Base-by-base conservation (phyloP, 2,888 invertebrate genomes). In the Rhingia rostrata region DNA sequence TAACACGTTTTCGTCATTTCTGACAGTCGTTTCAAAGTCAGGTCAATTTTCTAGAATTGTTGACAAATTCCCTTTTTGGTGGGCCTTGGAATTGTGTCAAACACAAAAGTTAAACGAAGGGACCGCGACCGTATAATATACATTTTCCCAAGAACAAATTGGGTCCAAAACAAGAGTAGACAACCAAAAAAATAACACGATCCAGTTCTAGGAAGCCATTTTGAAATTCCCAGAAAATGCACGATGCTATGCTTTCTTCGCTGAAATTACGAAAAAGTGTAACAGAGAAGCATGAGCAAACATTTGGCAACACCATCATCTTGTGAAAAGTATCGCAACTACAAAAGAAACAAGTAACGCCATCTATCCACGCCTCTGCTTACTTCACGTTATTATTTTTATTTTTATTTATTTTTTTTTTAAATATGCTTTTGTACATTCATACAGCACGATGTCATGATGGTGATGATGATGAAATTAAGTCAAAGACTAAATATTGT, bases 291-390 rank as follows among this genome's bases (percentile, higher is more conserved):
- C 72, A 58, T 51, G n/a, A 64, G 5, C 6, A 12, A 35, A 53
- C 33, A 51, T 78, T 72, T 79, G 43, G 64, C 58, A 79, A 79
- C 22, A 1, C 60, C 32, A 67, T 54, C 60, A 58, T 66, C 43
- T 77, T 60, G 70, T 30, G 60, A 61, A 61, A 54, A 49, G 30
- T 49, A n/a, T 64, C 14, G 9, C n/a, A 10, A 32, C 22, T 41
- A 49, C 39, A 72, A 77, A 66, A 67, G 61, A 56, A 56, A 22
- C 6, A 33, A 60, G 49, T 61, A 83, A 67, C 82, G 82, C 82
- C 78, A 83, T 78, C 82, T 83, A 78, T 72, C 56, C 43, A 54
- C 35, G 54, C 43, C 58, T 54, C 37, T 39, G 39, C 22, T 60
- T 61, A 67, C 61, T 60, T 37, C 22, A 49, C 54, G 43, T 39